Evolutionary conservation across 1,140 invertebrate species (phyloP), one percentile per base, ranked within the genome.

Genomic region (Zaprionus ornatus): DNA sequence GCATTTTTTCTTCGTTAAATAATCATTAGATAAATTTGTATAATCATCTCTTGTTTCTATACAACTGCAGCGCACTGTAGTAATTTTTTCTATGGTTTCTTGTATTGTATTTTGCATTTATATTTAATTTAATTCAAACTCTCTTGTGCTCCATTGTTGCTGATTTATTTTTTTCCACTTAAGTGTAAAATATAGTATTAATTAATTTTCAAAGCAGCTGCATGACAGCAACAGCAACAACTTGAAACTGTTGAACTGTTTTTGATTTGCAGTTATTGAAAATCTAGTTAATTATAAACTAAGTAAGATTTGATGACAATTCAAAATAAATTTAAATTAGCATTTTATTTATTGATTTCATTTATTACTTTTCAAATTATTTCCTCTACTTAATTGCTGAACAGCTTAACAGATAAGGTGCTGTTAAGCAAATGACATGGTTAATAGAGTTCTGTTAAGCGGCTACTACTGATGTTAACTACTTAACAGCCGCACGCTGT

Each of bases 151-250:
- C 9, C 52, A 60, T 62, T 77, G 57, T 73, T 80, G 84, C 73
- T 87, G 84, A 87, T 88, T 88, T 87, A 87, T 87, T 76, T 83
- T 79, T 82, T 81, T 83, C 48, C 70, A 86, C 69, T 81, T 75
- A 70, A 37, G 74, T 65, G 56, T 83, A 83, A 87, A 72, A 80
- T 84, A 82, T 82, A 66, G 64, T 66, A 73, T 88, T 87, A 80
- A 87, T 87, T 87, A 88, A 90, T 84, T 87, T 88, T 88, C 45
- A 83, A 88, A 87, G 80, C 80, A 87, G 82, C 87, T 80, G 83
- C 68, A 45, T 45, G 54, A 48, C 55, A 68, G 17, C 65, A 67
- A 32, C 35, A 66, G 32, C 48, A 61, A 57, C 40, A 63, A 29
- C 75, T 82, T 78, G 32, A 23, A 68, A 70, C 45, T 54, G 52